Base-by-base conservation (phyloP, 1,140 invertebrate genomes). In the Neelides sp. region DNA sequence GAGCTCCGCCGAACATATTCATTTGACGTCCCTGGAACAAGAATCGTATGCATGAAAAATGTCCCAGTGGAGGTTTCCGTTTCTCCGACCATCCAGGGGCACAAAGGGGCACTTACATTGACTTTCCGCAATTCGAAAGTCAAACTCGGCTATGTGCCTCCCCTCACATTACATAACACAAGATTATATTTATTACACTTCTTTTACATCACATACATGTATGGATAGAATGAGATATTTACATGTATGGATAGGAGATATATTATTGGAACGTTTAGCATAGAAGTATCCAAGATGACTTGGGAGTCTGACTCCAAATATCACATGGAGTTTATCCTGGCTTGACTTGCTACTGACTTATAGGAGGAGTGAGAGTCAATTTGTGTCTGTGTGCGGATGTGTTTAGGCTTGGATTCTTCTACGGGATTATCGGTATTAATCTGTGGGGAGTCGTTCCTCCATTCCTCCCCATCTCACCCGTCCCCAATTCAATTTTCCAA, bases 11-110 rank as follows among this genome's bases (percentile, higher is more conserved):
- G 15, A 13, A 40, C 7, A 8, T 40, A 48, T 7, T 24, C 4
- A 37, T 35, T 13, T 43, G 36, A 17, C 24, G 39, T 44, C 28
- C n/a, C 34, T 43, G 41, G 13, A 48, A n/a, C 22, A 27, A 8
- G 36, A 51, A 59, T 60, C 54, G 58, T 48, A 60, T 60, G 58
- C 54, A 60, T 60, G 58, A 60, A 60, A 56, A 60, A 60, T 60
- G 51, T 60, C 58, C 58, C 53, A 26, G 39, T 46, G 57, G 57
- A 47, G n/a, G n/a, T 36, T 45, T 36, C n/a, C n/a, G n/a, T n/a
- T n/a, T n/a, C n/a, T n/a, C n/a, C n/a, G n/a, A n/a, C n/a, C n/a
- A n/a, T n/a, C n/a, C n/a, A n/a, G n/a, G n/a, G n/a, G n/a, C n/a
- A n/a, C n/a, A n/a, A n/a, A n/a, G n/a, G n/a, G n/a, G n/a, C n/a